These are phyloP conservation scores for Drosophila limbata DNA, from an alignment of 2,888 invertebrate genomes.

Conservation along the genomic window DNA sequence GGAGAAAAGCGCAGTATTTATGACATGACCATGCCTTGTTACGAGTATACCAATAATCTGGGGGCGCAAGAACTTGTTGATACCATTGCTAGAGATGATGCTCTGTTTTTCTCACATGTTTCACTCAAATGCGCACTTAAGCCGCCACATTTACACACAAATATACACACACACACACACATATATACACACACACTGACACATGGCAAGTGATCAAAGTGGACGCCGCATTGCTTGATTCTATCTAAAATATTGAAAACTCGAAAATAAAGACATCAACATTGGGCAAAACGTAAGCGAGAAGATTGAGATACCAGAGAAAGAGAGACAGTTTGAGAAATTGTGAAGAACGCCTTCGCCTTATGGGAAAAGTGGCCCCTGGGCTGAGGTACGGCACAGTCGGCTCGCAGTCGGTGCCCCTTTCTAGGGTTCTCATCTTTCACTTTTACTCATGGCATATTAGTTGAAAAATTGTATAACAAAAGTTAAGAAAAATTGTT, in stretches of 20 bases:
- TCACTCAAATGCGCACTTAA: conserved; percentile 71
- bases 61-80: conserved; percentile 53
- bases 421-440: conserved; percentile 78
- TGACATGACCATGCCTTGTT: conserved; percentile 64
- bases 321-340: conserved; percentile 56
- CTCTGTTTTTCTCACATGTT: conserved; percentile 77
- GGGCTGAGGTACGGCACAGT: conserved; percentile 2
- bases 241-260: conserved; percentile 46
- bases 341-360: conserved; percentile 63
- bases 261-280: conserved; percentile 70
- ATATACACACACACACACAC: conserved; percentile 31
- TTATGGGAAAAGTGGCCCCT: conserved; percentile 43
- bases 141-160: conserved; percentile 45
- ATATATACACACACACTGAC: conserved; percentile 35
- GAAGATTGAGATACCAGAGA: neutral
- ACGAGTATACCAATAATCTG: conserved; percentile 12
- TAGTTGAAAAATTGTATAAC: conserved; percentile 79
- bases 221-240: conserved; percentile 53
- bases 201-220: conserved; percentile 72
- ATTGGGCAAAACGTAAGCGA: conserved; percentile 16
- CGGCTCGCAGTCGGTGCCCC: conserved; percentile 56
- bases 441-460: conserved; percentile 67
- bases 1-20: conserved; percentile 65
- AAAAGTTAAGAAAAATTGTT: conserved; percentile 71
- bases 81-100: conserved; percentile 44